Conservation (phyloP, 2,888 invertebrate species). For the Platycheirus albimanus region DNA sequence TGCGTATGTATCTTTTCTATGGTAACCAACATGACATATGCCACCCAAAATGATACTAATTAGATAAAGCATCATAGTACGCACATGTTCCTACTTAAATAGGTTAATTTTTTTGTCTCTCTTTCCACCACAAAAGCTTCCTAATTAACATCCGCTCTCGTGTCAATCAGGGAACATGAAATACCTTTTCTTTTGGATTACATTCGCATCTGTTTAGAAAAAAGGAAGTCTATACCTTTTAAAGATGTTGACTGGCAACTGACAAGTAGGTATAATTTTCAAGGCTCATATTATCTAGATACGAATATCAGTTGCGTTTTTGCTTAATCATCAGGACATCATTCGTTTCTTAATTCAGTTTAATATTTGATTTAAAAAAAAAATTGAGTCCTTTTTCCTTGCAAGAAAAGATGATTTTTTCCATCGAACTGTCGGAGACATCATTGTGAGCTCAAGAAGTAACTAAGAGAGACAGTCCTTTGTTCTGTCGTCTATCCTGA, state of each 20-base stretch:
- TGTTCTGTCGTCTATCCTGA: constrained; percentile 9
- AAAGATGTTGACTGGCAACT: constrained; percentile 22
- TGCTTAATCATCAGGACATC: constrained; percentile 36
- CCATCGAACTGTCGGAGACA: background rate
- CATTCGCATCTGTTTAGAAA: background rate
- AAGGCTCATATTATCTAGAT: background rate
- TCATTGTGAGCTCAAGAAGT: background rate
- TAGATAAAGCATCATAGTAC: constrained; percentile 31
- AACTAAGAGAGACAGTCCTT: constrained; percentile 12
- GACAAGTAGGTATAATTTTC: constrained; percentile 54
- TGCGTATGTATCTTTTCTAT: constrained; percentile 8
- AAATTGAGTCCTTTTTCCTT: background rate
- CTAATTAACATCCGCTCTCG: constrained; percentile 66
- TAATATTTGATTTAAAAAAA: constrained; percentile 20
- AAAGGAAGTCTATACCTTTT: background rate
- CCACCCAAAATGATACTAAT: constrained; percentile 52
- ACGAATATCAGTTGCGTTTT: constrained; percentile 14
- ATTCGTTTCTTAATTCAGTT: constrained; percentile 15
- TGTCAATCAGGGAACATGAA: constrained; percentile 55
- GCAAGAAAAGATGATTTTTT: constrained; percentile 35
- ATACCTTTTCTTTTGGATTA: constrained; percentile 7
- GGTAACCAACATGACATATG: constrained; percentile 46
- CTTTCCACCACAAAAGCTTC: constrained; percentile 40
- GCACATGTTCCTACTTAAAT: constrained; percentile 2
- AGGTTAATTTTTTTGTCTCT: constrained; percentile 2